A percentile compares a stretch with the other conserved stretches of the same genome.
Evolutionary conservation across 2,888 invertebrate species (phyloP).

Genomic region (Hipparchia sbordonii): DNA sequence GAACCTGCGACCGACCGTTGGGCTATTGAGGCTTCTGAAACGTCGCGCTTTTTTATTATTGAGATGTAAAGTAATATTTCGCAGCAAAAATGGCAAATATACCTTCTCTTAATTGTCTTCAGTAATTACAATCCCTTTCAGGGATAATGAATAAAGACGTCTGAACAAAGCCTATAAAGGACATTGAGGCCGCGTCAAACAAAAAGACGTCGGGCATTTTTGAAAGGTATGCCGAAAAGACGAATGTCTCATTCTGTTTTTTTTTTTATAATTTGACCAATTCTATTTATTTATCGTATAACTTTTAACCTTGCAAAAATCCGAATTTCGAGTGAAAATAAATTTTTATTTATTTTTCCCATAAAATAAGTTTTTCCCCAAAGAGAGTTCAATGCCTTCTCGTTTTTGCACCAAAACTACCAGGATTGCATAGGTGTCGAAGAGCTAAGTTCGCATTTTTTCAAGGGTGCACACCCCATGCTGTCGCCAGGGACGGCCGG

Average conservation of each 20-base stretch:
- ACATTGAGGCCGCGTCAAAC: conserved; percentile 41
- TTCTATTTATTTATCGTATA: background rate
- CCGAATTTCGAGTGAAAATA: too few relatives aligned
- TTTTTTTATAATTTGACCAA: conserved; percentile 4
- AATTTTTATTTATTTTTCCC: too few relatives aligned
- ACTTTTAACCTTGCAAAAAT: conserved; percentile 1
- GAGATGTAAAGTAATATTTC: conserved; percentile 16
- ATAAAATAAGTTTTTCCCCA: background rate
- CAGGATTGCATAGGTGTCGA: conserved; percentile 54
- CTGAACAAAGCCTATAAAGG: conserved; percentile 41
- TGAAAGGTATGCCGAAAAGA: conserved; percentile 11
- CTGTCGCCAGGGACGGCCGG: conserved; percentile 31
- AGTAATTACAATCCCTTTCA: conserved; percentile 40
- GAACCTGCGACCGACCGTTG: too few relatives aligned
- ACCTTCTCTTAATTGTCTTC: conserved; percentile 30
- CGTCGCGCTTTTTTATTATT: too few relatives aligned
- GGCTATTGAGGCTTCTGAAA: too few relatives aligned
- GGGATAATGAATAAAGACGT: conserved; percentile 38
- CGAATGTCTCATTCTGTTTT: conserved; percentile 8
- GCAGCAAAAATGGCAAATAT: conserved; percentile 13
- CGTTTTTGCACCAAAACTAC: conserved; percentile 62
- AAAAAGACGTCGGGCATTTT: conserved; percentile 33
- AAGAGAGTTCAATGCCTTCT: conserved; percentile 16
- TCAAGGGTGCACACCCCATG: conserved; percentile 48
- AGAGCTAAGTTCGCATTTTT: conserved; percentile 58